Conservation (phyloP, 1,140 invertebrate species). For the Euwallacea similis region DNA sequence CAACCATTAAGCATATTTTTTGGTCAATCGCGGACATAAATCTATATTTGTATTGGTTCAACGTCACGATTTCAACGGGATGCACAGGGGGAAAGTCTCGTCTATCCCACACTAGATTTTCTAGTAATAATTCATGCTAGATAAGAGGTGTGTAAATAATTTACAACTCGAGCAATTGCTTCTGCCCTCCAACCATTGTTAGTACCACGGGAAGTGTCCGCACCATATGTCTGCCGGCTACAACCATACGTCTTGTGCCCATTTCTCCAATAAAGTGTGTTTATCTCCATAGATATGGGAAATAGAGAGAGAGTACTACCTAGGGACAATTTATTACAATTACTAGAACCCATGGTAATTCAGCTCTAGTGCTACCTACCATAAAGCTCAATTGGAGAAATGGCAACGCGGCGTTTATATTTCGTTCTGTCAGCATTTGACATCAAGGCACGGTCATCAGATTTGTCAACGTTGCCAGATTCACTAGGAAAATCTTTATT, state of each 20-base stretch:
- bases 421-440: too few species aligned
- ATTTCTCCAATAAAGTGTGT: slow-evolving; percentile 13
- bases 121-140: slow-evolving; percentile 13
- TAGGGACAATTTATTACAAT: too few species aligned
- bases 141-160: slow-evolving; percentile 30
- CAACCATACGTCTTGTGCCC: slow-evolving; percentile 14
- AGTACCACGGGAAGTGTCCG: slow-evolving; percentile 16
- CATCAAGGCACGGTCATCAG: too few species aligned
- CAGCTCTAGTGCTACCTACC: too few species aligned
- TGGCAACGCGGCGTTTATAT: too few species aligned
- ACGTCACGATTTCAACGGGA: not conserved
- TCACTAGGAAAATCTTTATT: too few species aligned
- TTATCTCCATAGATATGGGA: not conserved
- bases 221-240: slow-evolving; percentile 13
- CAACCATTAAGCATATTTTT: not conserved
- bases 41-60: too few species aligned
- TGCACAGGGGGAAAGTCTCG: not conserved
- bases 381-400: too few species aligned
- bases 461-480: too few species aligned
- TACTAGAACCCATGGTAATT: too few species aligned
- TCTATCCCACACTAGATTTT: slow-evolving; percentile 3
- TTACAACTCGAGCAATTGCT: slow-evolving; percentile 23
- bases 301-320: not conserved
- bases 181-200: slow-evolving; percentile 22
- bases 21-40: not conserved